Evolutionary conservation across 2,113 vertebrate species (phyloP), one percentile per base, ranked within the genome.

Genomic region (Xenopus laevis): DNA sequence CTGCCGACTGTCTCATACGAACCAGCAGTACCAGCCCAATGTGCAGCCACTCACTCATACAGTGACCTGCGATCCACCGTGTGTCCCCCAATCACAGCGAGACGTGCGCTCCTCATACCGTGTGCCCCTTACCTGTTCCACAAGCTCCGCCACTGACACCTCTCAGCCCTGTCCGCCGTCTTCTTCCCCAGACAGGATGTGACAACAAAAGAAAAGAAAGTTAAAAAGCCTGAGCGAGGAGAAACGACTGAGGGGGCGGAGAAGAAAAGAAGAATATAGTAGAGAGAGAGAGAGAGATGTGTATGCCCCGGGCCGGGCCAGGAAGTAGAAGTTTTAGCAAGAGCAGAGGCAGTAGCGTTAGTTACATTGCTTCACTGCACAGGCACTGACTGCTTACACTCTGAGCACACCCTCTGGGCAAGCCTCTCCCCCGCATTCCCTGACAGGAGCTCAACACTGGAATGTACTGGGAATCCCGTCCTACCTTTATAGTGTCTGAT

Each of bases 241-340:
- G 44, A 33, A 17, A 65, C 15, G 2, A 9, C 33, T 40, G 13
- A 74, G 65, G 21, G 71, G 72, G 72, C 72, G 65, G 23, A 27
- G 23, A 27, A 27, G 33, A 40, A 9, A 40, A 40, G 33, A 40
- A 40, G 33, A 40, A 40, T 6, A 40, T 4, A 40, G 33, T 40
- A 40, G 33, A 40, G 33, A 40, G 8, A 40, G 2, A 40, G 33
- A 40, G 33, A 40, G 8, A 40, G 2, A 3, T 27, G 23, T 27
- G 1, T 27, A 40, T 40, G 6, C 33, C 6, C 8, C 8, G 33
- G 33, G 6, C 33, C 33, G 30, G 58, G 72, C 21, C 72, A 74
- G 72, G 72, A 74, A 74, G 72, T 74, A 64, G 52, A 74, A 74
- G 64, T 74, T 40, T 74, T 30, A 60, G 2, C 30, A 15, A 4